Evolutionary conservation across 2,797 vertebrate genomes (phyloP), one percentile per base, ranked within the genome.

Genomic region (Anabacerthia variegaticeps): DNA sequence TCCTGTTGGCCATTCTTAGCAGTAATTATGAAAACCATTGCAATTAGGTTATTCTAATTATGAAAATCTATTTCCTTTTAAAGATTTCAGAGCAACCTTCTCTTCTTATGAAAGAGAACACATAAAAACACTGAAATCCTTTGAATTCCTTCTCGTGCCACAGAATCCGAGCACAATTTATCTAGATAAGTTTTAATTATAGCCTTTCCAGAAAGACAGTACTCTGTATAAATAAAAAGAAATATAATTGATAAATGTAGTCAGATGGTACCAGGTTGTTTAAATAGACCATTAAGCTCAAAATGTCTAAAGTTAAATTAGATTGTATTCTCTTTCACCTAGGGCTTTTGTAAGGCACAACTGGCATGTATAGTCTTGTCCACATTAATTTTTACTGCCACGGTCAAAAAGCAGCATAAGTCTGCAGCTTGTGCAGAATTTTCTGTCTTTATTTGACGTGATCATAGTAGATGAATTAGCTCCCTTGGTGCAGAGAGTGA

Each of bases 371-470:
- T 95, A 96, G 96, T 94, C 96, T 97, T 97, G 97, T 95, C 95
- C 79, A 92, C 88, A 89, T 97, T 98, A 94, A 97, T 97, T 98
- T 97, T 97, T 97, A 96, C 93, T 58, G 39, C 95, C 95, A 74
- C 32, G 78, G 96, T 97, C 97, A 98, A 97, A 97, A 94, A 95
- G 82, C 95, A 92, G 92, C 91, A 54, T 62, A 90, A 97, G 96
- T 96, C 92, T 95, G 91, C 96, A 95, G 93, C 95, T 89, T 93
- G 94, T 62, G 81, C 89, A 89, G 91, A 96, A 97, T 97, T 93
- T 97, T 92, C 95, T 98, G 92, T 96, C 96, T 97, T 97, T 94
- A 91, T 97, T 95, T 97, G 96, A 95, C 73, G 39, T 92, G 85
- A 95, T 96, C 94, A 58, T 23, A 83, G 95, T 59, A 83, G 95